phyloP scores from a whole-genome alignment of 2,113 vertebrate species.

The Eclectus roratus region DNA sequence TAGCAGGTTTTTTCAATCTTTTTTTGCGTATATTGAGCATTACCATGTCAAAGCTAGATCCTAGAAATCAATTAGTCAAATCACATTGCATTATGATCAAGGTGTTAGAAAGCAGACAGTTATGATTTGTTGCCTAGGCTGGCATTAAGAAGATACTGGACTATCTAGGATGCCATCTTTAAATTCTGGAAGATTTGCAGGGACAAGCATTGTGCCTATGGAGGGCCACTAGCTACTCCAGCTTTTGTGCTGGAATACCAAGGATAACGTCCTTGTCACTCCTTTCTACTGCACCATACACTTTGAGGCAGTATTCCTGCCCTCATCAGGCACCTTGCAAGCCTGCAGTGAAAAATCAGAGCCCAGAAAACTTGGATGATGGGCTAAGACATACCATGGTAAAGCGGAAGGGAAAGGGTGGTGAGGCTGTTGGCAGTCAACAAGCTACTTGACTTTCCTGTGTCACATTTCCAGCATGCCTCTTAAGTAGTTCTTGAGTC shows the following conservation, averaged over 20 bases:
- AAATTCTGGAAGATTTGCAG: neutral
- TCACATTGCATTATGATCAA: neutral
- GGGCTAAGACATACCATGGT: neutral
- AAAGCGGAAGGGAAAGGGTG: neutral
- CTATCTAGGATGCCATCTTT: neutral
- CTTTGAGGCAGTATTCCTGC: neutral
- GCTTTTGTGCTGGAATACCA: neutral
- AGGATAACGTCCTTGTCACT: neutral
- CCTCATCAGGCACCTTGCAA: neutral
- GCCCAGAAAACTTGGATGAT: neutral
- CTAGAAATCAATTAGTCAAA: neutral
- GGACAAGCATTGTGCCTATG: neutral
- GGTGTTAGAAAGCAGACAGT: neutral
- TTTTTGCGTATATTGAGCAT: neutral
- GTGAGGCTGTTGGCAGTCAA: neutral
- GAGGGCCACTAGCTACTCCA: neutral
- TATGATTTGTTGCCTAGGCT: neutral
- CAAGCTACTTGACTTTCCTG: neutral
- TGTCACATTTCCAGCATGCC: neutral
- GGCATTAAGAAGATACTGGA: neutral
- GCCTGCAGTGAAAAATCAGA: neutral
- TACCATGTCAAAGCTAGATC: neutral
- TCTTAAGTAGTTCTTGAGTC: neutral
- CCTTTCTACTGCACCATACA: neutral
- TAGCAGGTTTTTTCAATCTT: neutral